Evolutionary conservation across 2,797 vertebrate species (phyloP).

Genomic region (Ctenosaura bakeri): DNA sequence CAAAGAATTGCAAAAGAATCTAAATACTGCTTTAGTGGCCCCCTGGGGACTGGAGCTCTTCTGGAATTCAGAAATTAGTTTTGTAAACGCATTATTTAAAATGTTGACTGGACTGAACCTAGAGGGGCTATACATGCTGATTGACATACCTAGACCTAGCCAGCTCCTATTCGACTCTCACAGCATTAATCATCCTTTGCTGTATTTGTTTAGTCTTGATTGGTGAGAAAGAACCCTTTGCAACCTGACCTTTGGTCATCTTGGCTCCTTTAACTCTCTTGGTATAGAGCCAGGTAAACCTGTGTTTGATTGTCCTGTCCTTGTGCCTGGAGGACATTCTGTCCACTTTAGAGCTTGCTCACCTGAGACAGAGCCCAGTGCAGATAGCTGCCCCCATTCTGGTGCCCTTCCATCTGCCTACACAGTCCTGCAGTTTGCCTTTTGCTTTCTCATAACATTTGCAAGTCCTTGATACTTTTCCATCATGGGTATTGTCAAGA

Average conservation of each 20-base stretch:
- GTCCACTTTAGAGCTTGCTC: neutral
- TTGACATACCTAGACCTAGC: neutral
- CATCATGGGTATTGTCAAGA: neutral
- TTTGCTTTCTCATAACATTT: neutral
- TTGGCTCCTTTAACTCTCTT: neutral
- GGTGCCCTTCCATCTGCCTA: neutral
- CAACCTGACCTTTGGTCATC: conserved; percentile 21
- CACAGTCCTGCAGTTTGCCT: neutral
- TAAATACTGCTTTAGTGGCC: neutral
- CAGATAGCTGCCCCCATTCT: neutral
- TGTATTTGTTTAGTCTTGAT: neutral
- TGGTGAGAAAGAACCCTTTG: neutral
- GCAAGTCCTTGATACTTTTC: neutral
- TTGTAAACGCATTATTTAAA: neutral
- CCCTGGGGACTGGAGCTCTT: neutral
- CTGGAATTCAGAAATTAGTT: neutral
- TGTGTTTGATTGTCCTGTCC: conserved; percentile 7
- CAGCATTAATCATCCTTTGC: neutral
- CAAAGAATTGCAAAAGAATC: neutral
- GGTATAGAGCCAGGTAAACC: neutral
- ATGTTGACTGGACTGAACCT: neutral
- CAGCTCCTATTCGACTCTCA: neutral
- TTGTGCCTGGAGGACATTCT: neutral
- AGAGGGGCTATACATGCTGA: neutral
- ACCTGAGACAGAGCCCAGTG: neutral